Conservation (phyloP, 1,140 invertebrate species). For the Panagrolaimus sp. region DNA sequence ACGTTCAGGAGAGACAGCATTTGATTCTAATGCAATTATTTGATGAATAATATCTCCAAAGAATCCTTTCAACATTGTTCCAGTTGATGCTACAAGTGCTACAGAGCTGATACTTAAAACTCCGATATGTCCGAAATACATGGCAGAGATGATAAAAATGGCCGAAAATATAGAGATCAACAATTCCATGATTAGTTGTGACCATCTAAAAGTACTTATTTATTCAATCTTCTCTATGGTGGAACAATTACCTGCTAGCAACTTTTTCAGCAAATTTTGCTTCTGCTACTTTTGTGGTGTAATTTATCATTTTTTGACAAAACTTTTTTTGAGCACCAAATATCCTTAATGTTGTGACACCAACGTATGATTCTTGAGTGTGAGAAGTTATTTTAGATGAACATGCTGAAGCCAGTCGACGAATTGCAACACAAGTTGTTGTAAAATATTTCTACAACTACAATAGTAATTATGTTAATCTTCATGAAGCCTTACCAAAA, state of each 20-base stretch:
- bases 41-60: slow-evolving; percentile 77
- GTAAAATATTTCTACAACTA: neutral
- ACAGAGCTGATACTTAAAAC: neutral
- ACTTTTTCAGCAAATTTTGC: neutral
- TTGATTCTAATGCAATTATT: neutral
- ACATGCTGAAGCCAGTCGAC: neutral
- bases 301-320: neutral
- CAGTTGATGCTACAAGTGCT: neutral
- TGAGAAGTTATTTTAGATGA: neutral
- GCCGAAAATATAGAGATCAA: neutral
- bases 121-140: neutral
- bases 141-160: neutral
- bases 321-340: neutral
- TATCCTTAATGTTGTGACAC: neutral
- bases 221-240: too few species aligned
- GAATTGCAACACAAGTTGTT: neutral
- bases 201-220: neutral
- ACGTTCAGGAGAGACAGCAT: neutral
- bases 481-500: neutral
- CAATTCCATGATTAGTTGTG: neutral
- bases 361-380: slow-evolving; percentile 2
- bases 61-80: slow-evolving; percentile 66
- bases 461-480: neutral
- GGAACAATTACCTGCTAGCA: neutral
- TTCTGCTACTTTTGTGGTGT: neutral